Conservation (phyloP, 2,797 vertebrate genomes). For the Cyprinella venusta region DNA sequence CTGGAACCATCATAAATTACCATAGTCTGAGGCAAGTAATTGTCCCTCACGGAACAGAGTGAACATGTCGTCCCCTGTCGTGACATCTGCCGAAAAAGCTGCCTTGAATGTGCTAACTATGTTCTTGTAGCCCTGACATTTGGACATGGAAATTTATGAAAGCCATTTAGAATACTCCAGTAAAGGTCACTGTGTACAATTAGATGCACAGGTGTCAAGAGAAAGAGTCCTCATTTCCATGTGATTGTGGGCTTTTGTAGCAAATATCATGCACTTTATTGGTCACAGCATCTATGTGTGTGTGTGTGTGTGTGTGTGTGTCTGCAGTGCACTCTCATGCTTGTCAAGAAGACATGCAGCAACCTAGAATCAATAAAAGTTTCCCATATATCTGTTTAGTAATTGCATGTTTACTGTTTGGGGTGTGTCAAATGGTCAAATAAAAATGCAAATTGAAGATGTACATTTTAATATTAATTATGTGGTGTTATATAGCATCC, state of each 20-base stretch:
- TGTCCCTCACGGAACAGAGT: slow-evolving; percentile 29
- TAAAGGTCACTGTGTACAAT: slow-evolving; percentile 72
- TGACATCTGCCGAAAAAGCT: slow-evolving; percentile 25
- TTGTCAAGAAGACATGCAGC: slow-evolving; percentile 9
- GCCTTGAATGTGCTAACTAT: slow-evolving; percentile 62
- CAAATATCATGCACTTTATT: slow-evolving; percentile 38
- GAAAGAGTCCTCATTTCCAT: slow-evolving; percentile 51
- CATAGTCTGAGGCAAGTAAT: slow-evolving; percentile 32
- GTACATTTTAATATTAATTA: neutral
- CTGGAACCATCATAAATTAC: slow-evolving; percentile 30
- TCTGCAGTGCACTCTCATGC: neutral
- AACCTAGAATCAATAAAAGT: slow-evolving; percentile 37
- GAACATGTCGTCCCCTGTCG: slow-evolving; percentile 26
- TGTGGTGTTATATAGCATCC: neutral
- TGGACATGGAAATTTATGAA: slow-evolving; percentile 66
- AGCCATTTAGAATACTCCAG: slow-evolving; percentile 62
- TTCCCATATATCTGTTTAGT: slow-evolving; percentile 12
- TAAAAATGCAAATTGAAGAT: slow-evolving; percentile 13
- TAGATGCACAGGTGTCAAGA: slow-evolving; percentile 57
- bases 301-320: neutral
- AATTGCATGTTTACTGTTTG: slow-evolving; percentile 21
- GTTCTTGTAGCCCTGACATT: slow-evolving; percentile 74
- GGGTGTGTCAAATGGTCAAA: neutral
- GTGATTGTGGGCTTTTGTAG: slow-evolving; percentile 62
- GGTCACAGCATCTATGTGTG: neutral